Base-by-base conservation (phyloP, 2,888 invertebrate genomes). In the Cheilosia impressa region DNA sequence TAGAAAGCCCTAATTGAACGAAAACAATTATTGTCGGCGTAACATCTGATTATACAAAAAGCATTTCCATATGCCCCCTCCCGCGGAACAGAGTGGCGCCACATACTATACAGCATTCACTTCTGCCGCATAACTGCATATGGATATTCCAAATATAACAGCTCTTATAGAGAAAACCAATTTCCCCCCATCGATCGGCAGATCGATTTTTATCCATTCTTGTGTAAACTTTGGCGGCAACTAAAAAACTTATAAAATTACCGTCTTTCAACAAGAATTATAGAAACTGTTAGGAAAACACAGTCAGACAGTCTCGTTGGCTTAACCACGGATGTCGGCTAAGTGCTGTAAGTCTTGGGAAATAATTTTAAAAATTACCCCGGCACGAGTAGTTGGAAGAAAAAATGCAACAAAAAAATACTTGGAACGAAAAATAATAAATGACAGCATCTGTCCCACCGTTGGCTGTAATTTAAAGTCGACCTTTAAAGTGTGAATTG, bases 141-240 rank as follows among this genome's bases (percentile, higher is more conserved):
- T 2, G 19, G 38, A 69, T 58, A 69, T 57, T 50, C 3, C 38
- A 34, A 58, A 71, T 27, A 58, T 24, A 50, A 50, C 58, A 17
- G 50, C 19, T 19, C 31, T 15, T 22, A 10, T 13, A 57, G 38
- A 69, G 4, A 63, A 34, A 15, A 63, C 9, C 34, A 27, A 53
- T 17, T 19, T 31, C 2, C 17, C 27, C 53, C 15, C 34, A 76
- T 76, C 69, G 58, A 76, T 81, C 69, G 76, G 17, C 24, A n/a
- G 75, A 80, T 80, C 62, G 68, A 81, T 81, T 81, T 75, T 57
- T 22, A 57, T 47, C 15, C 45, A 63, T 38, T 41, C 22, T 57
- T 69, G 41, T 69, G 77, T 34, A 63, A 78, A 62, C 13, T 10
- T 4, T 52, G 15, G 24, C 52, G n/a, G 53, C 43, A 45, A 45